These are phyloP conservation scores for Sarotherodon lohbergeri DNA, from an alignment of 2,113 vertebrate species.

Conservation along the genomic window DNA sequence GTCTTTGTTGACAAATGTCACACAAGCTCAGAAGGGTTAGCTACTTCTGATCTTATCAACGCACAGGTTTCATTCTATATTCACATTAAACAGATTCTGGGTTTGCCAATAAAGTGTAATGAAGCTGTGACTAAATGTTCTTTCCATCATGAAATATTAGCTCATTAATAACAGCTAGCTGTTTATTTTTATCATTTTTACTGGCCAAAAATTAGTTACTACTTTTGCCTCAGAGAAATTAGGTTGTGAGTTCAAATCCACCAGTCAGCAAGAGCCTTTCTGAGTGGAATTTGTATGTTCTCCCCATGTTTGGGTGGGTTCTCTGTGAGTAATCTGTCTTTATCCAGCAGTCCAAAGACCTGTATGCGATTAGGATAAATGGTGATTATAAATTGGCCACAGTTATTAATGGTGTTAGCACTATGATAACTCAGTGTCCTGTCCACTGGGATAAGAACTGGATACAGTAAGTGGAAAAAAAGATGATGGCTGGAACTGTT, in stretches of 20 bases:
- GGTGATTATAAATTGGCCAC: not conserved
- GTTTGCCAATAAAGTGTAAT: not conserved
- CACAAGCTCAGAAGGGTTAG: not conserved
- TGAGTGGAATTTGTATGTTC: not conserved
- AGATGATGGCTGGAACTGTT: not conserved
- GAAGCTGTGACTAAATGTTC: not conserved
- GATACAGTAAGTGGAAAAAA: not conserved
- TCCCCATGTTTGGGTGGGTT: not conserved
- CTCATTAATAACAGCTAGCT: fast-evolving
- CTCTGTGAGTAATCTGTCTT: not conserved
- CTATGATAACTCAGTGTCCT: not conserved
- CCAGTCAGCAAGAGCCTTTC: not conserved
- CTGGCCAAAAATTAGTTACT: fast-evolving
- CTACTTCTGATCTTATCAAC: not conserved
- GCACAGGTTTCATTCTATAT: not conserved
- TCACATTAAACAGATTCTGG: not conserved
- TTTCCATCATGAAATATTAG: not conserved
- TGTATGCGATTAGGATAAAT: not conserved
- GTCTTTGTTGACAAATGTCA: not conserved
- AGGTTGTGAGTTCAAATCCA: not conserved
- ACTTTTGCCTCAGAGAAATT: not conserved
- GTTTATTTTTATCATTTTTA: not conserved
- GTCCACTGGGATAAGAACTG: not conserved
- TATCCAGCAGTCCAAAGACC: not conserved
- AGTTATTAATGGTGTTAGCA: not conserved